Conservation (phyloP, 2,113 vertebrate genomes). For the Syngnathus typhle region DNA sequence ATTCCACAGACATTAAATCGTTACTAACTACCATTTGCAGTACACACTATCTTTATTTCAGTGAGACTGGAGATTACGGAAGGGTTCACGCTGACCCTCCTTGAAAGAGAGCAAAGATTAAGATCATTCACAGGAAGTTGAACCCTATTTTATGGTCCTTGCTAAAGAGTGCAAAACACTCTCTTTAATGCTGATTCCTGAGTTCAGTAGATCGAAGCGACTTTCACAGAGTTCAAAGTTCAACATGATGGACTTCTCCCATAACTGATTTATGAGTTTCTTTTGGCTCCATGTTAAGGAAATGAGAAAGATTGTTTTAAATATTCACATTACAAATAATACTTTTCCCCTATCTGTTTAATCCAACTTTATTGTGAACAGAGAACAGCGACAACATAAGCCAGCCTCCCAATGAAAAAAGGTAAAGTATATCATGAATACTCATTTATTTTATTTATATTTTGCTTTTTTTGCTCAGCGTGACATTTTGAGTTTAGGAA, state of each 20-base stretch:
- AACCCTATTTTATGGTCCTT: slow-evolving; percentile 36
- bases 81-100: not conserved
- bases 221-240: slow-evolving; percentile 19
- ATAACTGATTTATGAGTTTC: not conserved
- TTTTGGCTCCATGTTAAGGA: not conserved
- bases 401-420: not conserved
- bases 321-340: not conserved
- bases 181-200: not conserved
- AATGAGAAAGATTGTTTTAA: not conserved
- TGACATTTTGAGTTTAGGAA: not conserved
- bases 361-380: not conserved
- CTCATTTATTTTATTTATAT: not conserved
- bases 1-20: not conserved
- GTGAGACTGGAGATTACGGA: not conserved
- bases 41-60: not conserved
- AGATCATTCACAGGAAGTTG: slow-evolving; percentile 18
- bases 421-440: not conserved
- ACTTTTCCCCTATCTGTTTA: not conserved
- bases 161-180: not conserved
- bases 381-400: not conserved
- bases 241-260: not conserved
- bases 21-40: too few relatives aligned
- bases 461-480: not conserved
- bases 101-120: slow-evolving; percentile 34
- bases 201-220: slow-evolving; percentile 11